These are phyloP conservation scores for Sylvicola cinctus DNA, from an alignment of 2,888 invertebrate genomes.

Conservation along the genomic window DNA sequence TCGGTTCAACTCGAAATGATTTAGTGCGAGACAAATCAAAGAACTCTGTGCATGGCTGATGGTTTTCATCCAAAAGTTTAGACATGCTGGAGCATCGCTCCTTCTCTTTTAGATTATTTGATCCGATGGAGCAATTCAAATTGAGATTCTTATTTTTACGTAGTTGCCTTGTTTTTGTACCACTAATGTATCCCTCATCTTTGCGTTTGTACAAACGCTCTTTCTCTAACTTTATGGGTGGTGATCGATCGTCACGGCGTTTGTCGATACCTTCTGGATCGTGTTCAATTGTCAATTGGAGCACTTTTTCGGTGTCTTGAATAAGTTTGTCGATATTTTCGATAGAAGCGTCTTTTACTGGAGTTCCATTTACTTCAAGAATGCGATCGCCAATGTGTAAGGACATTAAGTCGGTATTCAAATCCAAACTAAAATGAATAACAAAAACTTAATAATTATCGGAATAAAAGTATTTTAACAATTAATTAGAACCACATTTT, in stretches of 20 bases:
- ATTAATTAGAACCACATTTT: conserved; percentile 5
- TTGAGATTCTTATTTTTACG: conserved; percentile 31
- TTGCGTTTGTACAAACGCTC: conserved; percentile 19
- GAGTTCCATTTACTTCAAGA: conserved; percentile 80
- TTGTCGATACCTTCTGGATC: conserved; percentile 55
- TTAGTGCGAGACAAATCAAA: conserved; percentile 67
- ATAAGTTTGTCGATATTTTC: conserved; percentile 59
- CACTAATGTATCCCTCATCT: conserved; percentile 31
- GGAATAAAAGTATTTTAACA: conserved; percentile 3
- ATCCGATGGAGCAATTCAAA: conserved; percentile 13
- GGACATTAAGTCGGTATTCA: conserved; percentile 61
- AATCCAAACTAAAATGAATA: conserved; percentile 46
- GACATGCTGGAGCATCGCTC: conserved; percentile 76
- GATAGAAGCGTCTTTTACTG: conserved; percentile 58
- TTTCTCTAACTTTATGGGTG: conserved; percentile 23
- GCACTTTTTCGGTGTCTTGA: conserved; percentile 44
- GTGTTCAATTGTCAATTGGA: conserved; percentile 78
- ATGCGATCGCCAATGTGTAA: conserved; percentile 84
- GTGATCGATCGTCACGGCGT: conserved; percentile 25
- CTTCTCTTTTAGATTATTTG: conserved; percentile 36
- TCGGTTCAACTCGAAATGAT: conserved; percentile 51
- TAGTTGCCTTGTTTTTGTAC: conserved; percentile 39
- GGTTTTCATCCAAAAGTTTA: conserved; percentile 52
- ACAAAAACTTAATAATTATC: background rate
- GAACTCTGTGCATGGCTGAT: conserved; percentile 20